A percentile compares a stretch with the other conserved stretches of the same genome.
These are phyloP conservation scores for Scatophagus argus DNA, from an alignment of 2,113 vertebrate species.

Conservation along the genomic window DNA sequence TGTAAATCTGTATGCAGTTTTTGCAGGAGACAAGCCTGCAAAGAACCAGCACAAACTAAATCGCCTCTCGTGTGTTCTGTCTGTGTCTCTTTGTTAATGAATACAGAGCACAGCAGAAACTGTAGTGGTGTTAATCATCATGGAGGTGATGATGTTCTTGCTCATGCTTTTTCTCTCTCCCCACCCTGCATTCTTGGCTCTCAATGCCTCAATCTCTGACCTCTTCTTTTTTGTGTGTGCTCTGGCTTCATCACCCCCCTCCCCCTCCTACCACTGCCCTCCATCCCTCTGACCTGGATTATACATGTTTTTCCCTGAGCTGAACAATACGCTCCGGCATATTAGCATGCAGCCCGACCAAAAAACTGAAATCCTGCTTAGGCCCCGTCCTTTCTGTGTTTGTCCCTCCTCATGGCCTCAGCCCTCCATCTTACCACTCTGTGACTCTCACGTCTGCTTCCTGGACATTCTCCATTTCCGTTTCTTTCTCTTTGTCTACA, in stretches of 20 bases:
- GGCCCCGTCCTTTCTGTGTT: constrained; percentile 45
- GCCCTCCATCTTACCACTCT: constrained; percentile 62
- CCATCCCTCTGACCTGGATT: constrained; percentile 73
- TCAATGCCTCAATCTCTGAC: constrained; percentile 59
- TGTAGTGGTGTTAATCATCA: constrained; percentile 19
- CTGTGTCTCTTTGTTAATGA: not conserved
- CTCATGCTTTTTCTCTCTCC: not conserved
- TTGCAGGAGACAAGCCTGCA: constrained; percentile 20
- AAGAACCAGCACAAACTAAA: constrained; percentile 1
- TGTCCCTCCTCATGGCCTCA: constrained; percentile 39
- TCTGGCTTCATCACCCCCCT: constrained; percentile 32
- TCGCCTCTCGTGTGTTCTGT: not conserved
- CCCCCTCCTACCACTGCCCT: not conserved
- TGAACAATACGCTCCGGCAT: constrained; percentile 69
- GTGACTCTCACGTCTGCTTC: constrained; percentile 17
- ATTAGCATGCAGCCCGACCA: constrained; percentile 62
- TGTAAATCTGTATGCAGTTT: constrained; percentile 12
- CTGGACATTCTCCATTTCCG: constrained; percentile 36
- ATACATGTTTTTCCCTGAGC: constrained; percentile 65
- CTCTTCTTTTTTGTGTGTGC: constrained; percentile 41
- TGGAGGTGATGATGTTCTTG: constrained; percentile 19
- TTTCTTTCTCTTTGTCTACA: constrained; percentile 32
- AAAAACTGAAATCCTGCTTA: constrained; percentile 55
- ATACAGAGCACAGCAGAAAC: constrained; percentile 4
- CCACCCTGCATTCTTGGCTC: constrained; percentile 30